phyloP scores from a whole-genome alignment of 2,113 vertebrate genomes.

The Xenopus laevis region DNA sequence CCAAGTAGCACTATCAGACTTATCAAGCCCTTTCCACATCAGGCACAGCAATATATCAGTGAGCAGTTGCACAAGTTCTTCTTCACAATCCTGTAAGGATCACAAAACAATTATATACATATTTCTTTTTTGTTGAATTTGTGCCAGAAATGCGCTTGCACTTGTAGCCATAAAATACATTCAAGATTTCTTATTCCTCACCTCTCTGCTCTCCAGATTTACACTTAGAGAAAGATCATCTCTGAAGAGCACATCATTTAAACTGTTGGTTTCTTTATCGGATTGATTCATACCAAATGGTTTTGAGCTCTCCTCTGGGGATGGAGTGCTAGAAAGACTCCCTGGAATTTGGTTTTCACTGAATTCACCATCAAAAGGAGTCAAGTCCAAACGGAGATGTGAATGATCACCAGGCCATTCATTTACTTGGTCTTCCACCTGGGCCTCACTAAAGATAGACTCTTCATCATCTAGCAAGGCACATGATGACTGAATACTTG shows the following conservation, averaged over 20 bases:
- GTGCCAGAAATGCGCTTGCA: too few relatives aligned
- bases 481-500: conserved; percentile 52
- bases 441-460: conserved; percentile 67
- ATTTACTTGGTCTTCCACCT: conserved; percentile 61
- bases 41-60: conserved; percentile 80
- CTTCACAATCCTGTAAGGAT: conserved; percentile 69
- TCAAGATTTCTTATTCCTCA: conserved; percentile 55
- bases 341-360: conserved; percentile 78
- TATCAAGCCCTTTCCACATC: conserved; percentile 91
- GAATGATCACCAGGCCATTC: conserved; percentile 75
- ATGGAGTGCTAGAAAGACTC: conserved; percentile 87
- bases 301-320: conserved; percentile 78
- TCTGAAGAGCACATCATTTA: conserved; percentile 58
- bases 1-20: conserved; percentile 88
- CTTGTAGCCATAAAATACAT: too few relatives aligned
- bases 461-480: conserved; percentile 68
- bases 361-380: conserved; percentile 74
- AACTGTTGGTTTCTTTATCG: conserved; percentile 67
- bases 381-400: conserved; percentile 79
- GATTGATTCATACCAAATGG: conserved; percentile 68
- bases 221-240: conserved; percentile 78
- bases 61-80: conserved; percentile 82
- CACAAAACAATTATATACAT: background rate
- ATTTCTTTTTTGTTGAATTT: too few relatives aligned
- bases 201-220: conserved; percentile 78